Evolutionary conservation across 1,140 invertebrate genomes (phyloP), one percentile per base, ranked within the genome.

Genomic region (Trichoplusia ni): DNA sequence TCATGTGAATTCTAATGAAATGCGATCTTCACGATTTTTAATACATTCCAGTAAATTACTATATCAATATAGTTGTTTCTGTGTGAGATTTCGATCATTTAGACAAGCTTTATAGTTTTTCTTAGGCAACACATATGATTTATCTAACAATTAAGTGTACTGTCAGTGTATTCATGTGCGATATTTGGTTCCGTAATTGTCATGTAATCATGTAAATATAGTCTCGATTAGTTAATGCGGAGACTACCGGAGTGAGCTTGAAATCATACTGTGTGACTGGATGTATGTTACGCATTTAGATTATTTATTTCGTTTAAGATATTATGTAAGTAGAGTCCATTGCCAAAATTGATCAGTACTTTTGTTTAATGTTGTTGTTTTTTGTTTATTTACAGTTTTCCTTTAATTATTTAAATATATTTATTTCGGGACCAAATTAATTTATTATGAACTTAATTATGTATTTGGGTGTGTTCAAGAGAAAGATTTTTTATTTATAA

Each of bases 361-460:
- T 86, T 86, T 85, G 71, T 81, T 81, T 58, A 44, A 58, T 58
- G 37, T 86, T 90, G 77, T 88, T 85, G 79, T 75, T 83, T 83
- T 81, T 82, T 78, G 82, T 84, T 84, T 79, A 74, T 84, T 72
- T 71, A 81, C 73, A 75, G 75, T 74, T 79, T n/a, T 74, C 73
- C 68, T 89, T 89, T 88, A 84, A 86, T 87, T 86, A 87, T 87
- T 86, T 82, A 40, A 56, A 62, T 80, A 80, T 85, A 85, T 88
- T 90, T 89, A 88, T 88, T 87, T 89, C 81, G 87, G 87, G 86
- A 90, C 85, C 88, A 90, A 89, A 89, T 88, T 90, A 88, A 89
- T 89, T 90, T 90, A 89, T 90, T 90, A 79, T 82, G 75, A 84
- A 79, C 75, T 83, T 86, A 82, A 82, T 90, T 90, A 85, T 85